Base-by-base conservation (phyloP, 2,113 vertebrate species). In the Rhinoderma darwinii region DNA sequence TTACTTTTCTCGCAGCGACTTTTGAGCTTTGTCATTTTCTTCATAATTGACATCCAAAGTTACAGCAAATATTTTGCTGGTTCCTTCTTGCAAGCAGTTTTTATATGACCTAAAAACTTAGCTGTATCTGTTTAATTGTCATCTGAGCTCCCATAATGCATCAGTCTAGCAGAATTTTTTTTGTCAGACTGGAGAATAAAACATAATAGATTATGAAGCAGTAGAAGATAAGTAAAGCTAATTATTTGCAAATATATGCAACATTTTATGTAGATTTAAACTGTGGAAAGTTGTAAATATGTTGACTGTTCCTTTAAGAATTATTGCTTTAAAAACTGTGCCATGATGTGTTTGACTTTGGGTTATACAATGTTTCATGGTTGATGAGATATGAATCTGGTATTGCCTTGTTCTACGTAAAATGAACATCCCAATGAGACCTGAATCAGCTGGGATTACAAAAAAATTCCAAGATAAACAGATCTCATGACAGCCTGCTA, bases 401-500 rank as follows among this genome's bases (percentile, higher is more conserved):
- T 41, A 9, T 39, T 41, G 17, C 68, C 68, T 41, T 72, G 68
- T 72, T 25, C 68, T 72, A 4, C 32, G 68, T 72, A 41, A 72
- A 72, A 72, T 72, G 68, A 72, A 41, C 68, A 39, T 72, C 68
- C 68, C 68, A 72, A 72, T 72, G 68, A 72, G 68, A 39, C 68
- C 68, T 25, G 22, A 72, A 4, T 72, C 68, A 37, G 32, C 37
- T 39, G 68, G 68, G 68, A 72, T 72, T 72, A 72, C 68, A 72
- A 41, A 70, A 41, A 72, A 10, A 72, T 72, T 72, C 68, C 68
- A 72, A 72, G 68, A 72, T 72, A 72, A 72, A 72, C 68, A 72
- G 68, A 72, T 72, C 20, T 37, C 25, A 41, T 72, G 68, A 41
- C 68, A 72, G 35, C 68, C 68, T 11, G 68, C 68, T 41, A 37